Evolutionary conservation across 1,140 invertebrate genomes (phyloP).

Genomic region (Panonychus citri): DNA sequence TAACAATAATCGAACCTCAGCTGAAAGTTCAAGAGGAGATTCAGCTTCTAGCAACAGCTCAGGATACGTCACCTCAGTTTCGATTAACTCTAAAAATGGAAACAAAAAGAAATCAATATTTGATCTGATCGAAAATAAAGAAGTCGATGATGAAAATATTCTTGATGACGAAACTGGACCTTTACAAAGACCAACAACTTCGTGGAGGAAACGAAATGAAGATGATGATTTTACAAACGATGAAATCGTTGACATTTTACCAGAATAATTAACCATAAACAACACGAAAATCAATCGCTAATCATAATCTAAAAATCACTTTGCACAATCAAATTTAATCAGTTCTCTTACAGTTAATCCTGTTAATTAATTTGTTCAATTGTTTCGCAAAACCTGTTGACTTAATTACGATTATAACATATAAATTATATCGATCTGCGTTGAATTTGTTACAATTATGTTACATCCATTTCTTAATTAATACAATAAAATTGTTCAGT

Average conservation of each 20-base stretch:
- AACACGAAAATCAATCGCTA: too few relatives aligned
- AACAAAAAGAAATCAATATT: background rate
- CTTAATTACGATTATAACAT: too few relatives aligned
- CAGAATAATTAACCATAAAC: conserved; percentile 7
- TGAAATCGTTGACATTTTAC: conserved; percentile 8
- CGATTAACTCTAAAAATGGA: background rate
- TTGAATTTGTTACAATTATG: too few relatives aligned
- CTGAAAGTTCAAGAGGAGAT: conserved; percentile 5
- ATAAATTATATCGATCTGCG: too few relatives aligned
- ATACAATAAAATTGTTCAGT: too few relatives aligned
- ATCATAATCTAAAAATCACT: too few relatives aligned
- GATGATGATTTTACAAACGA: conserved; percentile 8
- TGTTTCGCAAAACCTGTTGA: too few relatives aligned
- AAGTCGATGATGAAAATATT: background rate
- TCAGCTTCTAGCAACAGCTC: conserved; percentile 8
- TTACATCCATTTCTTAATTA: too few relatives aligned
- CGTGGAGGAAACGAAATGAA: conserved; percentile 6
- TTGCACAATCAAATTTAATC: too few relatives aligned
- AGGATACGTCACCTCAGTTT: conserved; percentile 7
- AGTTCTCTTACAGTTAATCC: too few relatives aligned
- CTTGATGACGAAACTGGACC: background rate
- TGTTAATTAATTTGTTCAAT: too few relatives aligned
- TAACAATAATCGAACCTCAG: background rate
- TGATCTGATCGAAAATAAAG: background rate
- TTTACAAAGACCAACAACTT: conserved; percentile 7